A percentile compares a stretch with the other conserved stretches of the same genome.
phyloP scores from a whole-genome alignment of 2,113 vertebrate genomes.

The Chinchilla lanigera region DNA sequence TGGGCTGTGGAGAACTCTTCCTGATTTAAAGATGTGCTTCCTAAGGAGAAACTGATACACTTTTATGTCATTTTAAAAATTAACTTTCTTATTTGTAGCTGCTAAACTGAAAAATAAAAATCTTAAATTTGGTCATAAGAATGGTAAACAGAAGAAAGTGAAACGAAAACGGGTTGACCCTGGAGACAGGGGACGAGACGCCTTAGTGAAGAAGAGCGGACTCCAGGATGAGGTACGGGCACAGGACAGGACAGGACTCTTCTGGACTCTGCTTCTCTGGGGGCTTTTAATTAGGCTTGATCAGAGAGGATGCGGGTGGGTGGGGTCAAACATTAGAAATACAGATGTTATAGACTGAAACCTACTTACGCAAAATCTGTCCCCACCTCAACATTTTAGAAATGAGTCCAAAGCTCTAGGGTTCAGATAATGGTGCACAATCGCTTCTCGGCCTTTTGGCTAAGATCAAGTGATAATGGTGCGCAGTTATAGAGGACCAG shows the following conservation, averaged over 20 bases:
- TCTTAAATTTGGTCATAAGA: constrained; percentile 90
- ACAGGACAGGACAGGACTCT: neutral
- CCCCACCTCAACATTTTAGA: neutral
- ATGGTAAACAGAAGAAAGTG: constrained; percentile 93
- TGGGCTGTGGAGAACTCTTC: neutral
- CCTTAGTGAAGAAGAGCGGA: constrained; percentile 84
- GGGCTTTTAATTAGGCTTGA: neutral
- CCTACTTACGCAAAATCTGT: neutral
- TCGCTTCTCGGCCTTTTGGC: no score
- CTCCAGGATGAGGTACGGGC: constrained; percentile 79
- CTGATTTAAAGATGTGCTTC: neutral
- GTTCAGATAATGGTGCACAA: neutral
- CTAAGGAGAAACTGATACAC: neutral
- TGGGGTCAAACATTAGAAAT: neutral
- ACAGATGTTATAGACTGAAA: neutral
- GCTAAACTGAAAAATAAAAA: constrained; percentile 90
- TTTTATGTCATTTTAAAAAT: constrained; percentile 26
- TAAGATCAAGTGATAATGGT: no score
- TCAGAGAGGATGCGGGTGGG: neutral
- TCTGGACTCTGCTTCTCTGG: neutral
- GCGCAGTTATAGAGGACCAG: neutral
- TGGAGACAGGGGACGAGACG: constrained; percentile 85
- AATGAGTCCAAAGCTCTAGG: neutral
- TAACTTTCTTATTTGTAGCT: constrained; percentile 86
- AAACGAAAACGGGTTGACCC: constrained; percentile 93